Conservation (phyloP, 1,140 invertebrate species). For the Battus philenor region DNA sequence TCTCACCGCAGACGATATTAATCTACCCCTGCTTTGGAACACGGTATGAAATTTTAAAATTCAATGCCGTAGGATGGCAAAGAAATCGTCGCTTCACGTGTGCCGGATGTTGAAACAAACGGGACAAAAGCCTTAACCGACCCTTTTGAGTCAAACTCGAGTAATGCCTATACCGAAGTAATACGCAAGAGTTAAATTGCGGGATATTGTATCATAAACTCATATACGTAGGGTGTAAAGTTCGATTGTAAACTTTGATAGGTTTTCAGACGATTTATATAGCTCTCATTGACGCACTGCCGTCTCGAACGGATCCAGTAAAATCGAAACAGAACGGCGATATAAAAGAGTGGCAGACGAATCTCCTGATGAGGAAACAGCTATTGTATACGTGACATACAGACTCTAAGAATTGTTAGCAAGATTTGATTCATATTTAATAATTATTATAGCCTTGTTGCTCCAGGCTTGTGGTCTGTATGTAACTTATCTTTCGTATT, state of each 20-base stretch:
- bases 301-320: constrained; percentile 41
- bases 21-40: constrained; percentile 25
- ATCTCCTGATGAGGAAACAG: constrained; percentile 56
- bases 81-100: constrained; percentile 51
- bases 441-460: too few species aligned
- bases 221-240: constrained; percentile 27
- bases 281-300: constrained; percentile 42
- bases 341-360: constrained; percentile 58
- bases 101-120: constrained; percentile 55
- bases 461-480: too few species aligned
- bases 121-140: constrained; percentile 47
- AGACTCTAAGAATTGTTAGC: constrained; percentile 18
- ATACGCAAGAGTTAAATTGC: constrained; percentile 17
- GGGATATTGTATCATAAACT: constrained; percentile 18
- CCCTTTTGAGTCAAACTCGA: constrained; percentile 44
- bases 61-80: constrained; percentile 29
- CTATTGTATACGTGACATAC: constrained; percentile 39
- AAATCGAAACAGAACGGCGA: constrained; percentile 56
- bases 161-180: constrained; percentile 46
- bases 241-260: constrained; percentile 28
- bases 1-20: constrained; percentile 26
- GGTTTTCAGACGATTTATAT: constrained; percentile 36
- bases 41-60: constrained; percentile 33
- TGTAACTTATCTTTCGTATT: too few species aligned
- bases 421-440: too few species aligned